Evolutionary conservation across 2,113 vertebrate genomes (phyloP), one percentile per base, ranked within the genome.

Genomic region (Thomomys bottae): DNA sequence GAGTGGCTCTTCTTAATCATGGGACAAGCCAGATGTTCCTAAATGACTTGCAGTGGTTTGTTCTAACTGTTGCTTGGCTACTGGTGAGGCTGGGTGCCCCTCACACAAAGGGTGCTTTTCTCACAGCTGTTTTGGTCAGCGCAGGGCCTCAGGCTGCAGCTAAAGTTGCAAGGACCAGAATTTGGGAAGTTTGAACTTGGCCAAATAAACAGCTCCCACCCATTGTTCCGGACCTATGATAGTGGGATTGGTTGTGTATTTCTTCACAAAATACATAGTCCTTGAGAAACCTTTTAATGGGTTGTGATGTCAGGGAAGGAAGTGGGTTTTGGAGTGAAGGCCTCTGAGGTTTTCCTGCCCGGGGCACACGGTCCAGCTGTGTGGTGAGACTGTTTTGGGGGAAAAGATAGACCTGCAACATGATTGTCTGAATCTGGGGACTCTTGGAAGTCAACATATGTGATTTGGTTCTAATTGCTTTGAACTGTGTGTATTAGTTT

Each of bases 251-350:
- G 42, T 28, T 59, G 20, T 38, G 1, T 21, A 81, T 63, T 14
- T 72, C 34, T 77, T 17, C n/a, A 54, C 30, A 68, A 17, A 10
- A 40, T 54, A 30, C 45, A 77, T 77, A 8, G 38, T 87, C 26
- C 38, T 24, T 9, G 6, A 4, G 1, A 42, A 73, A 21, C 38
- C n/a, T 59, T 57, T 81, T 72, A 18, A 49, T 76, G 63, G 78
- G 61, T 45, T 68, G 40, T 57, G 17, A 12, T 71, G 68, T 77
- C 80, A 61, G 61, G 38, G 42, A 42, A 26, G 36, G n/a, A 88
- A 59, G 15, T 82, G 17, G 23, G 32, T 84, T 90, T 84, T 85
- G 42, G 70, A 80, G n/a, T 94, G 36, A 45, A 36, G 88, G 34
- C 40, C 61, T 90, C 86, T 91, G 49, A 12, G 14, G 34, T 67